Percentiles rank a stretch among this genome's conserved stretches.
phyloP scores from a whole-genome alignment of 2,113 vertebrate genomes.

The Lamprotornis superbus region DNA sequence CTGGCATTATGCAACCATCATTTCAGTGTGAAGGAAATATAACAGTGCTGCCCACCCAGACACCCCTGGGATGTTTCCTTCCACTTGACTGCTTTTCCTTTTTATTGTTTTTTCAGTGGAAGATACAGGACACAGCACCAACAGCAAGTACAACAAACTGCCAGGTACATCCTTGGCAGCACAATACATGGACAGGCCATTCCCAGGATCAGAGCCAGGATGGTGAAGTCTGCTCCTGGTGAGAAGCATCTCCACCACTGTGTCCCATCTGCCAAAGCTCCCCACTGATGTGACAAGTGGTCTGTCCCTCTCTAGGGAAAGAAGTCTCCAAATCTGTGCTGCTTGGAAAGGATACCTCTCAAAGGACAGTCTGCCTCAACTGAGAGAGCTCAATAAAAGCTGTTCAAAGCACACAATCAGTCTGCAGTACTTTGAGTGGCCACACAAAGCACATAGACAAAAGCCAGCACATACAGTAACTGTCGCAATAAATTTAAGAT shows the following conservation, averaged over 20 bases:
- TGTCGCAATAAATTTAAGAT: background rate
- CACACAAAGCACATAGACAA: background rate
- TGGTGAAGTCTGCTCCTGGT: background rate
- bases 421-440: background rate
- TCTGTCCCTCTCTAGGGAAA: background rate
- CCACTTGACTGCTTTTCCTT: background rate
- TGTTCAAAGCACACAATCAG: background rate
- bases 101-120: too few relatives aligned
- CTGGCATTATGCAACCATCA: background rate
- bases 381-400: background rate
- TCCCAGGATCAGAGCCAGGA: background rate
- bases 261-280: background rate
- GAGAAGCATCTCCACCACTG: background rate
- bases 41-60: background rate
- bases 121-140: background rate
- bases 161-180: background rate
- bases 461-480: conserved; percentile 20
- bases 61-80: background rate
- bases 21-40: background rate
- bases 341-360: background rate
- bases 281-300: background rate
- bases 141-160: background rate
- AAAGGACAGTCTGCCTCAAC: background rate
- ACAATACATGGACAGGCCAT: background rate
- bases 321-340: background rate